These are phyloP conservation scores for Bubo bubo DNA, from an alignment of 2,113 vertebrate genomes.

Conservation along the genomic window DNA sequence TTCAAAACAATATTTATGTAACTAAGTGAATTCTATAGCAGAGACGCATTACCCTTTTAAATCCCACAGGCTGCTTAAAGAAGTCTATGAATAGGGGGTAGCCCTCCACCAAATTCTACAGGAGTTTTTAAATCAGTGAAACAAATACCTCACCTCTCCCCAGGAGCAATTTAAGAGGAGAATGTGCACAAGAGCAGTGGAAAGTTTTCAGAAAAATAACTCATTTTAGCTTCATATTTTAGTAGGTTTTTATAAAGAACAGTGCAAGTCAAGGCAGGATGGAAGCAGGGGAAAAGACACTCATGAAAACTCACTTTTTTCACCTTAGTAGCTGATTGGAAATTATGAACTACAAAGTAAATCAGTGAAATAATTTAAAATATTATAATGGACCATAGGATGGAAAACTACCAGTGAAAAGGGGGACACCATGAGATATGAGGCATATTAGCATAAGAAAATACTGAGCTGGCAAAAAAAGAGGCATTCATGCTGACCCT, in stretches of 20 bases:
- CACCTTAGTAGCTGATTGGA: background rate
- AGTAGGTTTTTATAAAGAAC: background rate
- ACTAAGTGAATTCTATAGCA: slow-evolving; percentile 9
- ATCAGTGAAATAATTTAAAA: background rate
- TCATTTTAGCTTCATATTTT: background rate
- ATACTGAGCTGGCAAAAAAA: background rate
- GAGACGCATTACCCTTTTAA: background rate
- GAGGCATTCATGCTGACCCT: background rate
- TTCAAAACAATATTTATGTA: slow-evolving; percentile 30
- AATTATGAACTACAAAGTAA: background rate
- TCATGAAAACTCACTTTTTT: background rate
- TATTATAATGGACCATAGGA: background rate
- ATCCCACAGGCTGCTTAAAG: background rate
- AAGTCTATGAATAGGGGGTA: background rate
- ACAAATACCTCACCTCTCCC: background rate
- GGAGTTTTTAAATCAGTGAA: background rate
- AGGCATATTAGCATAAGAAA: background rate
- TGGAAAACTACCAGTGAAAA: background rate
- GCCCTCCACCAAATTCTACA: background rate
- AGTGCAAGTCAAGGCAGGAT: background rate
- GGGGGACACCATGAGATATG: background rate
- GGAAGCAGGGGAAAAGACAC: background rate
- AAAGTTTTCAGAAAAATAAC: background rate
- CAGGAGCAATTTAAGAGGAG: background rate
- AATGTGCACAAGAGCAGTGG: background rate